Conservation (phyloP, 2,888 invertebrate genomes). For the Patella ulyssiponensis region DNA sequence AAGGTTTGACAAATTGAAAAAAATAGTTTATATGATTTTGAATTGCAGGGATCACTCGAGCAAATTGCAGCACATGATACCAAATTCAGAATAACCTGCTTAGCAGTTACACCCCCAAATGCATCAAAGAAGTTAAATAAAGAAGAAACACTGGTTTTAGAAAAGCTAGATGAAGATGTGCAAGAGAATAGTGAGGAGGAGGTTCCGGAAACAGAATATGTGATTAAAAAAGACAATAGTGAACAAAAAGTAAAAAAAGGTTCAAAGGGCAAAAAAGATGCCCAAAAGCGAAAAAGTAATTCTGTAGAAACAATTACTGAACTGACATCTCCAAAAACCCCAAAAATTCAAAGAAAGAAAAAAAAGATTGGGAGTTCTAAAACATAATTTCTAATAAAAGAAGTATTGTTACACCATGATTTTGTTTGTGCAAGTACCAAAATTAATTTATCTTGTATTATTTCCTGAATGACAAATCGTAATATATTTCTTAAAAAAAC, state of each 20-base stretch:
- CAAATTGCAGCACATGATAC: conserved; percentile 48
- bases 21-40: not conserved
- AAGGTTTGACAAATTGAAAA: too few species aligned
- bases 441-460: too few species aligned
- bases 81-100: conserved; percentile 55
- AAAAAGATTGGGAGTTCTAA: too few species aligned
- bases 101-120: conserved; percentile 40
- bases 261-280: conserved; percentile 22
- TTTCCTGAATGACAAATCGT: too few species aligned
- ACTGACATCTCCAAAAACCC: too few species aligned
- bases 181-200: conserved; percentile 12
- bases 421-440: too few species aligned
- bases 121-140: conserved; percentile 25
- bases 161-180: conserved; percentile 1
- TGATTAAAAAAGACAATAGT: conserved; percentile 15
- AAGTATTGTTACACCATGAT: too few species aligned
- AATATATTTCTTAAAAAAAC: too few species aligned
- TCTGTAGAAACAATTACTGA: conserved; percentile 4
- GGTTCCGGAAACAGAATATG: conserved; percentile 11
- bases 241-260: not conserved
- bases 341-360: too few species aligned
- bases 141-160: conserved; percentile 18
- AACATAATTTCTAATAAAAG: too few species aligned
- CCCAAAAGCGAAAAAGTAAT: conserved; percentile 4
- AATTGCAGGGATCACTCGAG: conserved; percentile 20